A percentile compares a stretch with the other conserved stretches of the same genome.
Evolutionary conservation across 2,797 vertebrate genomes (phyloP).

Genomic region (Tokudaia muenninki): DNA sequence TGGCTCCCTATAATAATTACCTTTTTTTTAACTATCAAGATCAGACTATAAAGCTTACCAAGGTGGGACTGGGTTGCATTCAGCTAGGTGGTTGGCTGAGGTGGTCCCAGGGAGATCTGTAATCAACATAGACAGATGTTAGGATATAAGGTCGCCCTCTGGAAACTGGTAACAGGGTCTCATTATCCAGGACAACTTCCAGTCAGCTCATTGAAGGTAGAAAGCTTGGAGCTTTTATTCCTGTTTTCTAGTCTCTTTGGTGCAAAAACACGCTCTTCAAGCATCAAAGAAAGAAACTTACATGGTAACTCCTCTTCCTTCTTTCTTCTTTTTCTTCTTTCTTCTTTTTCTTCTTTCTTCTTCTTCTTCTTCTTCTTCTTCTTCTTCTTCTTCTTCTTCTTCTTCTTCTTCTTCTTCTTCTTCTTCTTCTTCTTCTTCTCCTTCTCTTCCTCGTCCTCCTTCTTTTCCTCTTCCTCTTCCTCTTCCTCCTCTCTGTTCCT

Average conservation of each 20-base stretch:
- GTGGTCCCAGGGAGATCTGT: neutral
- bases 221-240: neutral
- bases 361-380: too few relatives aligned
- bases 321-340: too few relatives aligned
- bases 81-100: neutral
- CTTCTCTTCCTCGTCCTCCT: too few relatives aligned
- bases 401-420: too few relatives aligned
- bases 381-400: too few relatives aligned
- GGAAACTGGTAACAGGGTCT: neutral
- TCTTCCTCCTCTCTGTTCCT: neutral
- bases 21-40: neutral
- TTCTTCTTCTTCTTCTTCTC: too few relatives aligned
- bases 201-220: neutral
- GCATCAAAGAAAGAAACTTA: neutral
- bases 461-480: neutral
- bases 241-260: neutral
- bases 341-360: too few relatives aligned
- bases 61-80: neutral
- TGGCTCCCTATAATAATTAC: neutral
- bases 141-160: neutral
- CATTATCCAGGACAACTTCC: neutral
- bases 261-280: neutral
- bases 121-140: neutral
- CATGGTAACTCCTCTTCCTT: too few relatives aligned
- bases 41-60: neutral